Base-by-base conservation (phyloP, 2,888 invertebrate species). In the Dermolepida albohirtum region DNA sequence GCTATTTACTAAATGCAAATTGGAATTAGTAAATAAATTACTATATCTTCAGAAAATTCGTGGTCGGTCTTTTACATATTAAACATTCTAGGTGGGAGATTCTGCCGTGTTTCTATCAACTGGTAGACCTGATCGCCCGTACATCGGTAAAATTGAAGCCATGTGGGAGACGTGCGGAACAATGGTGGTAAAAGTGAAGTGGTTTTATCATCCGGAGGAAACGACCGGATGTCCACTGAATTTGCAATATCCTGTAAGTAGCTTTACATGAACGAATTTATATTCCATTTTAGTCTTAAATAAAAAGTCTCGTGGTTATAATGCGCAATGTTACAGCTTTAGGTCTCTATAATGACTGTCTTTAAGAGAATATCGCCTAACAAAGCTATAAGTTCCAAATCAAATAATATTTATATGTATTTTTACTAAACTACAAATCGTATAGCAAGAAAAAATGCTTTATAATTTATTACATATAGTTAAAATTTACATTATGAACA, bases 121-220 rank as follows among this genome's bases (percentile, higher is more conserved):
- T 49, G 96, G 95, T 1, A 88, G 94, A 67, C 92, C 95, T 27
- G 95, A 96, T 85, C 88, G 96, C 74, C 97, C 97, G 0, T 97
- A 95, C 84, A 95, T 97, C 78, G 97, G 97, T 0, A 91, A 92
- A 69, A 93, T 97, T 69, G 93, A 94, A 81, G 92, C 94, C 71
- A 90, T 97, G 88, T 97, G 96, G 96, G 94, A 96, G 83, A 90
- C 92, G 8, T 90, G 93, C 79, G 90, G 90, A 40, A 94, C 92
- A 78, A 97, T 95, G 93, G 90, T 94, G 50, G 97, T 97, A 50
- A 91, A 91, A 74, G 97, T 97, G 59, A 92, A 93, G 79, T 97
- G 97, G 97, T 97, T 96, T 85, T 97, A 97, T 85, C 97, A 97
- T 83, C 97, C 97, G 0, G 97, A 97, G 84, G 97, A 97, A 84